Base-by-base conservation (phyloP, 2,797 vertebrate species). In the Heliangelus exortis region DNA sequence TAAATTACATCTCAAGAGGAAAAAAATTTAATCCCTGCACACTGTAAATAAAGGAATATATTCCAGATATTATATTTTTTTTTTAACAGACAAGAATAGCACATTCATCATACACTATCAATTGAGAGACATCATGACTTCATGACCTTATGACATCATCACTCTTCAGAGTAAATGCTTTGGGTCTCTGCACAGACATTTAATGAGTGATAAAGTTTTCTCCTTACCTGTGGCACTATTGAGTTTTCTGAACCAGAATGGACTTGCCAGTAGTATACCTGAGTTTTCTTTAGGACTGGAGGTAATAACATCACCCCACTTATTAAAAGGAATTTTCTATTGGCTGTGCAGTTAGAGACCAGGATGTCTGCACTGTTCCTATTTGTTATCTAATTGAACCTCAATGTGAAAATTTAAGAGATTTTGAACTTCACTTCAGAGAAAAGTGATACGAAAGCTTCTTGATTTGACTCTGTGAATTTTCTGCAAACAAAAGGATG, bases 1-100 rank as follows among this genome's bases (percentile, higher is more conserved):
- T 92, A 95, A 96, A 95, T 96, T 90, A 94, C 69, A 61, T 90
- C 93, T 88, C 91, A 63, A 54, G 92, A 76, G 75, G 57, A 95
- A 95, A 29, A 82, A 90, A 66, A 31, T 63, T 79, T 93, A 94
- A 91, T 91, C 76, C 61, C 58, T 89, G 39, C 18, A 73, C 83
- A 58, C 22, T 61, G 67, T 83, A 96, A 96, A 94, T 84, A 92
- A 95, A 93, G 23, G 48, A 75, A 34, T 83, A 83, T 86, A 88
- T 90, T 93, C 59, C 73, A 92, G 34, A 16, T 19, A 48, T 76
- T 85, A 43, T 79, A 85, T 86, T 63, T 75, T 45, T 77, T 45
- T n/a, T 94, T 79, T 93, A 93, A 89, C 80, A 73, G 68, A 57
- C 78, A 90, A 88, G 19, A 5, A 80, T 79, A 89, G n/a, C 31